Percentiles rank a stretch among this genome's conserved stretches.
These are phyloP conservation scores for human DNA, from an alignment of 2,113 vertebrate genomes.

Conservation along the genomic window GRCh38 chr20:56742001-56742500, in stretches of 20 bases:
- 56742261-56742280: neutral
- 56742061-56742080: constrained; percentile 75
- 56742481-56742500: neutral
- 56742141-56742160: constrained; percentile 48
- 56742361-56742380: neutral
- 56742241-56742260: rapidly evolving
- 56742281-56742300: neutral
- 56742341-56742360: neutral
- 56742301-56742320: too few species aligned
- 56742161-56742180: neutral
- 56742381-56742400: neutral
- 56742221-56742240: neutral
- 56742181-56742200: neutral
- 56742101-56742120: constrained; percentile 79
- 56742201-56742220: constrained; percentile 21
- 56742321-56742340: neutral
- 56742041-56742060: constrained; percentile 74
- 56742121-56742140: constrained; percentile 63
- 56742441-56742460: rapidly evolving
- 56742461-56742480: neutral
- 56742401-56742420: rapidly evolving
- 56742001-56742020: constrained; percentile 74
- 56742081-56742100: constrained; percentile 80
- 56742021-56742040: constrained; percentile 77
- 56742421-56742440: neutral